Conservation (phyloP, 2,888 invertebrate genomes). For the Caenorhabditis imperialis region DNA sequence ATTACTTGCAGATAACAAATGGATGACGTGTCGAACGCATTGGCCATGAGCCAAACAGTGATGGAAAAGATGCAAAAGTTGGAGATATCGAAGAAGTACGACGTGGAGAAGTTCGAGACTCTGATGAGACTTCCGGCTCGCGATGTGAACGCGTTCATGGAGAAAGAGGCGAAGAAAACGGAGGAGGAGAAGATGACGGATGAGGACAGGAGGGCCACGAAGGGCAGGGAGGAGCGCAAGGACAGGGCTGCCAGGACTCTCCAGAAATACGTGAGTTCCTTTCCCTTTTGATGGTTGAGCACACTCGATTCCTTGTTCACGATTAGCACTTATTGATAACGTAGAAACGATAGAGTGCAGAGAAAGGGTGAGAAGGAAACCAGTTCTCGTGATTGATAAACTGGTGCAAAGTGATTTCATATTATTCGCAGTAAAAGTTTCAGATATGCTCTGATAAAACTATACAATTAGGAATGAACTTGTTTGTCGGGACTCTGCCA, state of each 20-base stretch:
- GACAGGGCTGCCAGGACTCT: slow-evolving; percentile 39
- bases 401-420: no score
- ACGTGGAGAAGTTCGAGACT: slow-evolving; percentile 35
- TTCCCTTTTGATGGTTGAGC: no score
- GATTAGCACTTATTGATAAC: no score
- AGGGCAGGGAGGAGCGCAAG: slow-evolving; percentile 21
- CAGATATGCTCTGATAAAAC: no score
- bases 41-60: slow-evolving; percentile 36
- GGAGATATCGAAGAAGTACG: slow-evolving; percentile 23
- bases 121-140: slow-evolving; percentile 28
- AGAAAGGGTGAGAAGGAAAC: no score
- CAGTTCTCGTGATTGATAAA: no score
- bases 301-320: no score
- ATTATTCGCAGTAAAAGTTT: no score
- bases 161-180: slow-evolving; percentile 37
- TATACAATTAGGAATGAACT: no score
- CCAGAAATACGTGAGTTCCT: slow-evolving; percentile 42
- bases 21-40: slow-evolving; percentile 36
- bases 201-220: slow-evolving; percentile 19
- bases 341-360: no score
- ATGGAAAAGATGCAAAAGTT: slow-evolving; percentile 35
- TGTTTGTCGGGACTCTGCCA: no score
- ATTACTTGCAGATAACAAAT: no score
- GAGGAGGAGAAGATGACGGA: slow-evolving; percentile 44
- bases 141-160: slow-evolving; percentile 41